Base-by-base conservation (phyloP, 1,140 invertebrate species). In the Arion vulgaris region DNA sequence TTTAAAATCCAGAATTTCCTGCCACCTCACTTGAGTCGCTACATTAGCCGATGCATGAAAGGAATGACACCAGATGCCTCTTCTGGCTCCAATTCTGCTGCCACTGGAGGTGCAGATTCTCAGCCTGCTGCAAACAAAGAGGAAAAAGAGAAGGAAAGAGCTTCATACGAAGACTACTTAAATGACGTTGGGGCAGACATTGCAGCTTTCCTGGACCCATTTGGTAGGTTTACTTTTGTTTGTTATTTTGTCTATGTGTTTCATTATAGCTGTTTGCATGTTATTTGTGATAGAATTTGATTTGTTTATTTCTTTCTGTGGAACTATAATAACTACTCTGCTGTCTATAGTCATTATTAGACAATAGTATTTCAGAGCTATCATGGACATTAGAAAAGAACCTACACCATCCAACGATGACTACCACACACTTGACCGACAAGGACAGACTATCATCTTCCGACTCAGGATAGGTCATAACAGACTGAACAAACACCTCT, bases 131-230 rank as follows among this genome's bases (percentile, higher is more conserved):
- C 32, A 39, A 80, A 32, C 28, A 49, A 74, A 57, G 62, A 66
- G 62, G 62, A 66, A 11, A 79, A 68, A 72, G 49, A 81, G 23
- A 72, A 71, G 39, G 76, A 23, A 0, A 81, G 78, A 36, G 36
- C 72, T 15, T 26, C 11, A 13, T 84, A 86, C 34, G 86, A 90
- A 32, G 91, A 93, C 41, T 92, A 86, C 82, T 87, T 91, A 26
- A 86, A 90, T 82, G 91, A 90, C 83, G 88, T 94, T 73, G 92
- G 92, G n/a, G 91, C 93, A 66, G 90, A 91, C 76, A 92, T 94
- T 77, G 86, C 92, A n/a, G 91, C 92, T 57, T 92, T 94, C 81
- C 87, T 94, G 80, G 92, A 94, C 87, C 92, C 93, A 23, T 89
- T 94, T 66, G 93, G 91, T 91, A 85, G 85, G 87, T 57, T n/a